These are phyloP conservation scores for Polymixis flavicincta DNA, from an alignment of 2,888 invertebrate genomes.

Conservation along the genomic window DNA sequence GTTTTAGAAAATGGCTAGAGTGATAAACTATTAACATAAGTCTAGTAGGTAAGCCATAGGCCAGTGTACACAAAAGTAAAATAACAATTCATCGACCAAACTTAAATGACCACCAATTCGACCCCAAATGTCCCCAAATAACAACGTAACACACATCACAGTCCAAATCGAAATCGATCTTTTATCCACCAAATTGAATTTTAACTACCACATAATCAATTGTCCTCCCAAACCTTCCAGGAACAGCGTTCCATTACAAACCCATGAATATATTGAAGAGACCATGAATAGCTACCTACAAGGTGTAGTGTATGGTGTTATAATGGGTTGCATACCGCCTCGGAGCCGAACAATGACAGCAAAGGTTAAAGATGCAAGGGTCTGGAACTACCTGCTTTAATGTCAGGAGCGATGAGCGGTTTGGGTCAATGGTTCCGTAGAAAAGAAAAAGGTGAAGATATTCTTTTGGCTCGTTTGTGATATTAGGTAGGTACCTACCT, in stretches of 20 bases:
- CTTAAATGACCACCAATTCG: background rate
- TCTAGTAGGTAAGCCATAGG: no score
- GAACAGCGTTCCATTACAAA: constrained; percentile 29
- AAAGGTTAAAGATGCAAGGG: constrained; percentile 62
- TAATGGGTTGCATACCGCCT: constrained; percentile 48
- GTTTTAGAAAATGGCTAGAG: background rate
- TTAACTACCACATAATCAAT: constrained; percentile 28
- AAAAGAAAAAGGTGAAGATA: background rate
- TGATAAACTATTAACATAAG: no score
- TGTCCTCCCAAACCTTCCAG: constrained; percentile 14
- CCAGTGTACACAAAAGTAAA: no score
- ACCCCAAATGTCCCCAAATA: constrained; percentile 9
- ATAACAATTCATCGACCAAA: background rate
- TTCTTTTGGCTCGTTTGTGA: background rate
- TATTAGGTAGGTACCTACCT: background rate
- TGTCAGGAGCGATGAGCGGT: constrained; percentile 10
- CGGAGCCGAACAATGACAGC: constrained; percentile 59
- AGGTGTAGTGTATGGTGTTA: constrained; percentile 30
- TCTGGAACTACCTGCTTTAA: constrained; percentile 58
- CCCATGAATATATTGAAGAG: constrained; percentile 23
- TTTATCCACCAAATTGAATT: constrained; percentile 17
- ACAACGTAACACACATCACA: background rate
- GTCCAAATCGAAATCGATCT: background rate
- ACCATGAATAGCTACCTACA: constrained; percentile 28
- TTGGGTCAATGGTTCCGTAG: constrained; percentile 32